These are phyloP conservation scores for Tryphoninae sp. DNA, from an alignment of 2,888 invertebrate genomes.

Conservation along the genomic window DNA sequence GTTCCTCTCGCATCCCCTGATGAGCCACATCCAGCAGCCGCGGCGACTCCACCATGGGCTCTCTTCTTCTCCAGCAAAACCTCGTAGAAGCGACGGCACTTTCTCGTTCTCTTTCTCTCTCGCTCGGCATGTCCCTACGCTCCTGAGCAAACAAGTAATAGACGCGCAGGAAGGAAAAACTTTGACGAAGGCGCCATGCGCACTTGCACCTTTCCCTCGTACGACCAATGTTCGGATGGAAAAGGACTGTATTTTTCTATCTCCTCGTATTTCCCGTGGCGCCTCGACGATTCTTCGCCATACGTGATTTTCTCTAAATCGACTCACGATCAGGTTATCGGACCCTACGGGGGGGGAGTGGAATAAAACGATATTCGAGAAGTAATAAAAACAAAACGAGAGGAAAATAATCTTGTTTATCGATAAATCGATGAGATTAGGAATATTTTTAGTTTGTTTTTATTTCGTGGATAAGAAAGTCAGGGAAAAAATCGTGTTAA, in stretches of 20 bases:
- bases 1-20: conserved; percentile 63
- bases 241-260: conserved; percentile 60
- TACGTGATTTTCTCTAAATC: conserved; percentile 48
- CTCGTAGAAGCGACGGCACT: conserved; percentile 34
- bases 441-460: no score
- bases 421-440: conserved; percentile 17
- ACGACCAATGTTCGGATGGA: conserved; percentile 11
- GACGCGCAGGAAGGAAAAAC: conserved; percentile 64
- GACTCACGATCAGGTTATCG: conserved; percentile 20
- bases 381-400: no score
- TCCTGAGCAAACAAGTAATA: conserved; percentile 78
- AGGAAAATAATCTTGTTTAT: conserved; percentile 12
- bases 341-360: neutral
- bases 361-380: conserved; percentile 9
- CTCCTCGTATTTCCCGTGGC: conserved; percentile 63
- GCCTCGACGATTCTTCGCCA: conserved; percentile 64
- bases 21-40: conserved; percentile 20
- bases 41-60: no score
- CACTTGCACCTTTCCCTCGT: conserved; percentile 56
- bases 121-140: conserved; percentile 67
- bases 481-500: conserved; percentile 34
- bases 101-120: conserved; percentile 3
- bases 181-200: conserved; percentile 75
- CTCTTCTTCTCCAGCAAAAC: no score
- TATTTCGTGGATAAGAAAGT: neutral